phyloP scores from a whole-genome alignment of 2,113 vertebrate genomes.

The Oreochromis aureus region DNA sequence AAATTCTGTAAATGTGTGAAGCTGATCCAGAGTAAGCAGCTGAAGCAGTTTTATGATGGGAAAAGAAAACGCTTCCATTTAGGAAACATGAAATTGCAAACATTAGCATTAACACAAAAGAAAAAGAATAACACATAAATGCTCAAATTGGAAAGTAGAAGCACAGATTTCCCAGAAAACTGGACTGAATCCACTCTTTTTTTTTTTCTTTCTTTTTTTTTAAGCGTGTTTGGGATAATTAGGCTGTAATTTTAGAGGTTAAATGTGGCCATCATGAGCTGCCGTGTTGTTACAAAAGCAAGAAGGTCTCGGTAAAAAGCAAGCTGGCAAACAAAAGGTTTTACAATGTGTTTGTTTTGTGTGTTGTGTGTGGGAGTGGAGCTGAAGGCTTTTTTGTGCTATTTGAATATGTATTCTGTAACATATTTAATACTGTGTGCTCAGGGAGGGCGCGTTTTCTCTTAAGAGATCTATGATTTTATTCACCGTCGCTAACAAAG shows the following conservation, averaged over 20 bases:
- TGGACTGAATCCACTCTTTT: not conserved
- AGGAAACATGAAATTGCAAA: not conserved
- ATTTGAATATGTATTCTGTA: not conserved
- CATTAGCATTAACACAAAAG: not conserved
- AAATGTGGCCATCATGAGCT: not conserved
- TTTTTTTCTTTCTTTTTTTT: not conserved
- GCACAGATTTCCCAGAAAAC: not conserved
- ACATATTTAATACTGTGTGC: not conserved
- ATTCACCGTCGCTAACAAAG: not conserved
- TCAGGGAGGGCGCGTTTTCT: not conserved
- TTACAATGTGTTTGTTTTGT: not conserved
- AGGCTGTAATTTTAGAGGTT: not conserved
- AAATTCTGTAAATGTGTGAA: not conserved
- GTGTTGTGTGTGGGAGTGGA: not conserved
- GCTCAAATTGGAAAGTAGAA: not conserved
- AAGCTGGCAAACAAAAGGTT: too few species aligned
- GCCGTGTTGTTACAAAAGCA: not conserved
- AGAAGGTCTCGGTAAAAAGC: not conserved
- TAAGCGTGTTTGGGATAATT: not conserved
- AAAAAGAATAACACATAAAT: not conserved
- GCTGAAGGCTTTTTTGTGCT: not conserved
- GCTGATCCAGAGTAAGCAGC: not conserved
- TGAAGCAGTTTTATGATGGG: not conserved
- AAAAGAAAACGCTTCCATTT: not conserved
- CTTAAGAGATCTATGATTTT: not conserved